phyloP scores from a whole-genome alignment of 2,888 invertebrate species.

The Eretmocerus hayati region DNA sequence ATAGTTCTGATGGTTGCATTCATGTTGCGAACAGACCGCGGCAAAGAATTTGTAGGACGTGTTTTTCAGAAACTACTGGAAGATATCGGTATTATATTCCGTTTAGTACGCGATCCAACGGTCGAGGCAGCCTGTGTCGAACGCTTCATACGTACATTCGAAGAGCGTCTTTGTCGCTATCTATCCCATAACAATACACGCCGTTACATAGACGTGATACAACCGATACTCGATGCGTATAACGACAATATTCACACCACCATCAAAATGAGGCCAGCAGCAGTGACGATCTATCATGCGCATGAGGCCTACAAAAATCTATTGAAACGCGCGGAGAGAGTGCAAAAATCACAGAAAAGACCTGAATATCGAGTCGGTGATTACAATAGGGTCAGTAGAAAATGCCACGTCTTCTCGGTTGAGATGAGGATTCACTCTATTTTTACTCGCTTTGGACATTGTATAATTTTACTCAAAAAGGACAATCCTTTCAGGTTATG shows the following conservation, averaged over 20 bases:
- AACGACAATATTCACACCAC: background rate
- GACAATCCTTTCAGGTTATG: too few species aligned
- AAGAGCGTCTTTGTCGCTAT: slow-evolving; percentile 20
- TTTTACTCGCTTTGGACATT: background rate
- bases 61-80: too few species aligned
- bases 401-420: background rate
- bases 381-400: background rate
- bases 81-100: slow-evolving; percentile 12
- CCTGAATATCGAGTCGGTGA: background rate
- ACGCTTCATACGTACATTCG: slow-evolving; percentile 16
- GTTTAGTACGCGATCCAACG: slow-evolving; percentile 15
- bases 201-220: slow-evolving; percentile 29
- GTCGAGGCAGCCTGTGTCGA: slow-evolving; percentile 15
- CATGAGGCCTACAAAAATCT: background rate
- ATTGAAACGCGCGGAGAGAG: background rate
- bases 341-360: background rate
- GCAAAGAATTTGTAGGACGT: slow-evolving; percentile 28
- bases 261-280: background rate
- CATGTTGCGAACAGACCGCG: slow-evolving; percentile 25
- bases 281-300: background rate
- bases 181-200: slow-evolving; percentile 19
- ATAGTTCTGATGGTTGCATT: slow-evolving; percentile 1
- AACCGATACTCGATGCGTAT: slow-evolving; percentile 26
- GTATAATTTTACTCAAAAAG: background rate
- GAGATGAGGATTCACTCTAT: background rate